A percentile compares a stretch with the other conserved stretches of the same genome.
phyloP scores from a whole-genome alignment of 2,113 vertebrate species.

The Colius striatus region DNA sequence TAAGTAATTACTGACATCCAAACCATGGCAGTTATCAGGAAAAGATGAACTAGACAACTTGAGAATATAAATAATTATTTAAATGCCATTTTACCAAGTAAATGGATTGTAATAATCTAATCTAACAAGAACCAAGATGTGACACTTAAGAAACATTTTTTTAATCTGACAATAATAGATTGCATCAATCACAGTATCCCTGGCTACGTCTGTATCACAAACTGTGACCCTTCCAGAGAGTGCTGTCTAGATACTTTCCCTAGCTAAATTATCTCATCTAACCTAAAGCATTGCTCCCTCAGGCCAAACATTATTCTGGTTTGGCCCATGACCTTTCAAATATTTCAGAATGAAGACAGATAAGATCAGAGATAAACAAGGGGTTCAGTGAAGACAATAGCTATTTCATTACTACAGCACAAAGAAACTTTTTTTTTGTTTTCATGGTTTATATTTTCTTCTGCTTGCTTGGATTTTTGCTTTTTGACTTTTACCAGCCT shows the following conservation, averaged over 20 bases:
- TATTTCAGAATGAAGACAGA: background rate
- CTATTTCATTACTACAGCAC: background rate
- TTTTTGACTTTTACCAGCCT: background rate
- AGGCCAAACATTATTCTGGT: background rate
- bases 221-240: background rate
- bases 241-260: background rate
- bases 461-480: background rate
- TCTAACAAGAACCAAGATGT: background rate
- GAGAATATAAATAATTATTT: background rate
- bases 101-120: background rate
- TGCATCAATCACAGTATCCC: background rate
- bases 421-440: background rate
- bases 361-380: background rate
- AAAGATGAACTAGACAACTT: background rate
- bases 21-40: background rate
- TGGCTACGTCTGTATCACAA: background rate
- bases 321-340: background rate
- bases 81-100: background rate
- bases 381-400: background rate
- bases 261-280: background rate
- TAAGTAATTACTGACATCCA: background rate
- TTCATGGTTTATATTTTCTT: background rate
- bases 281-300: background rate
- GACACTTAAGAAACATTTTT: background rate
- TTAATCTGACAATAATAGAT: background rate